Evolutionary conservation across 2,888 invertebrate species (phyloP), one percentile per base, ranked within the genome.

Genomic region (Leucophenga maculata): DNA sequence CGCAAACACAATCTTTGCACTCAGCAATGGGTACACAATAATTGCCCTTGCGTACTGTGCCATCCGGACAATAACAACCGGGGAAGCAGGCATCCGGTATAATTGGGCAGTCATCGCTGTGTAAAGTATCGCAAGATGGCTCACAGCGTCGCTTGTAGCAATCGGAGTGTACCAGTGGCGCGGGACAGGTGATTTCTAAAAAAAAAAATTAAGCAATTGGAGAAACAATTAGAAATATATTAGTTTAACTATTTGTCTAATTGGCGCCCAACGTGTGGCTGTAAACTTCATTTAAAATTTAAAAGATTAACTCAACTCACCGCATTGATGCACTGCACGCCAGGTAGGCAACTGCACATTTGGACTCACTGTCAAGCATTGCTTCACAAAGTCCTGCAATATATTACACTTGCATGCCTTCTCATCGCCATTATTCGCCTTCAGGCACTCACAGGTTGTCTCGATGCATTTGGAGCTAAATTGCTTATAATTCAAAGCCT

Each of bases 41-140:
- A 68, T 93, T 91, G 9, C 92, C 93, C 80, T 91, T 91, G 18
- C 93, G 90, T 0, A 94, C 92, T 3, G 86, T 88, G 52, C 95
- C 95, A 57, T 93, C 92, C 0, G 95, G 95, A 78, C 96, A 96
- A 89, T 94, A 95, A 87, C 96, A 96, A 67, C 96, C 96, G 0
- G 95, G 92, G 89, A 93, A 93, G 87, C 95, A 96, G 57, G 91
- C 90, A 46, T 93, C 92, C 16, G 91, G 90, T 73, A 92, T 89
- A 20, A 89, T 85, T 0, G 93, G 92, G 76, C 95, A 95, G 68
- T 87, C 87, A 62, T 91, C 90, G 14, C 90, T 87, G 72, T 91
- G 90, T 64, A 91, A 85, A 66, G 92, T 91, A 57, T 92, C 90
- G 85, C 97, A 97, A 0, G 93, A 91, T 1, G 93, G 92, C 86